These are phyloP conservation scores for Megalops cyprinoides DNA, from an alignment of 2,797 vertebrate species.

Conservation along the genomic window DNA sequence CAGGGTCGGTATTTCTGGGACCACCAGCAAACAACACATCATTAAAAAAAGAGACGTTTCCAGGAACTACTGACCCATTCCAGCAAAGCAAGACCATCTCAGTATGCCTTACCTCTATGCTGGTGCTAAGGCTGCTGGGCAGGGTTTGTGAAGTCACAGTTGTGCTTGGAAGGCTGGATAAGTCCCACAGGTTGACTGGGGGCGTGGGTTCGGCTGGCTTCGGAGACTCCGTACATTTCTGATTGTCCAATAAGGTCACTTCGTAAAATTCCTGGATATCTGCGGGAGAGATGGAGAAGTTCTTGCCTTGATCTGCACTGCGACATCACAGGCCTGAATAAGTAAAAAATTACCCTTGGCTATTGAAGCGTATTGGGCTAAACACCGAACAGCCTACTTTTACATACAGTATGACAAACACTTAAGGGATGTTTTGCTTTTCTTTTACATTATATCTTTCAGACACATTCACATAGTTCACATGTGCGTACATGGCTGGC, in stretches of 20 bases:
- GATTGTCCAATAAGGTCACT: constrained; percentile 83
- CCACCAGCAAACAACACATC: not conserved
- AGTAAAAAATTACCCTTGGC: no score
- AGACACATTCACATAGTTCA: no score
- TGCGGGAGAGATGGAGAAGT: constrained; percentile 28
- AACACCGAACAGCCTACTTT: no score
- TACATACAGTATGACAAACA: not conserved
- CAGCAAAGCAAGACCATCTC: not conserved
- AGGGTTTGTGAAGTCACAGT: constrained; percentile 75
- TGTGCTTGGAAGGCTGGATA: constrained; percentile 76
- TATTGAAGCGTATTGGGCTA: no score
- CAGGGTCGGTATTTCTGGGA: not conserved
- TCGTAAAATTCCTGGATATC: constrained; percentile 90
- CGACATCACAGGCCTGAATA: no score
- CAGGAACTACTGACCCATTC: not conserved
- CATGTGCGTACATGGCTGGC: no score
- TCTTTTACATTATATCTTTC: no score
- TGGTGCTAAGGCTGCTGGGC: constrained; percentile 74
- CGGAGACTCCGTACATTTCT: constrained; percentile 71
- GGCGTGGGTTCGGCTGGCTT: constrained; percentile 68
- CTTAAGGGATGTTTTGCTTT: not conserved
- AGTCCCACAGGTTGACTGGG: constrained; percentile 78
- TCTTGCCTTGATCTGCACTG: not conserved
- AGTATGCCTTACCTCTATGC: constrained; percentile 70
- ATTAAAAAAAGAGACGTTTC: not conserved